Conservation (phyloP, 2,888 invertebrate genomes). For the Lepetodrilus schrolli region DNA sequence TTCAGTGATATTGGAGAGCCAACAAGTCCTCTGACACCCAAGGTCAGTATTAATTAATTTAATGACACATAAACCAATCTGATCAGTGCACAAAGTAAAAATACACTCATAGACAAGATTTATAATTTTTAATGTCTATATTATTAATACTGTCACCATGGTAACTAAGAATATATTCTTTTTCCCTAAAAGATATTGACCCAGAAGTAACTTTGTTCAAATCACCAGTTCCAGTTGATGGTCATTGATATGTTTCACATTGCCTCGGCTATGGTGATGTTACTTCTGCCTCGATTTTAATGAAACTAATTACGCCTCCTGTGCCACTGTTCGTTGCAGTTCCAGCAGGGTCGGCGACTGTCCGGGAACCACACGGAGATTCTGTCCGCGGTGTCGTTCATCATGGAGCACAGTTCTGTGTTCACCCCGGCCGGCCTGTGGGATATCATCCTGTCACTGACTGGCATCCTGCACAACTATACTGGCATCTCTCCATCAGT, state of each 20-base stretch:
- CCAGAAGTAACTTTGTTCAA: too few species aligned
- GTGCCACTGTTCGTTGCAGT: not conserved
- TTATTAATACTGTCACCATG: too few species aligned
- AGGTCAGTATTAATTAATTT: not conserved
- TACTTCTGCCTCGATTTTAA: not conserved
- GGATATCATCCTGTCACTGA: constrained; percentile 48
- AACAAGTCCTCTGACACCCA: not conserved
- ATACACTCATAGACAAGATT: not conserved
- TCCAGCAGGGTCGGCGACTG: too few species aligned
- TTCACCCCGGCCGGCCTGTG: constrained; percentile 57
- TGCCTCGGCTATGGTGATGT: not conserved
- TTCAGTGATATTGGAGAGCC: constrained; percentile 1
- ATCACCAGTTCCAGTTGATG: too few species aligned
- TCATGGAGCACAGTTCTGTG: constrained; percentile 61
- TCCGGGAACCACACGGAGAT: constrained; percentile 40
- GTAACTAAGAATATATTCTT: too few species aligned
- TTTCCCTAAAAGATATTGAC: too few species aligned
- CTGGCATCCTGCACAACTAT: constrained; percentile 48
- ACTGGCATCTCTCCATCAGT: constrained; percentile 62
- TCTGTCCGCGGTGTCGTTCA: constrained; percentile 54
- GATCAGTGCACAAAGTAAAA: not conserved
- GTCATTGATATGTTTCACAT: too few species aligned
- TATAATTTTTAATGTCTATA: too few species aligned
- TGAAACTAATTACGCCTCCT: not conserved
- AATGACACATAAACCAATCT: not conserved